Percentiles rank a stretch among this genome's conserved stretches.
Conservation (phyloP, 2,888 invertebrate genomes). For the Diadromus collaris region DNA sequence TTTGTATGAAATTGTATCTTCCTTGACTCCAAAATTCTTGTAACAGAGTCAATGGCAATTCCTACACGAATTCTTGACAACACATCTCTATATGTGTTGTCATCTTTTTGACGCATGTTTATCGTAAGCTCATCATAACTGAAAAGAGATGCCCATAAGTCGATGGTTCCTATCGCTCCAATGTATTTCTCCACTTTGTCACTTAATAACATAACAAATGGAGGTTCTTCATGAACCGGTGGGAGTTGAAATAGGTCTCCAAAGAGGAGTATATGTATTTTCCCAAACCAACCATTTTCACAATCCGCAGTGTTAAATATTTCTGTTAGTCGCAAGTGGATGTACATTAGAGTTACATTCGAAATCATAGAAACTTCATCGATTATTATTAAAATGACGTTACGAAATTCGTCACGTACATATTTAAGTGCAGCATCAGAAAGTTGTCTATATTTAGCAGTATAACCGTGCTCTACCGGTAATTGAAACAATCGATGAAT, state of each 20-base stretch:
- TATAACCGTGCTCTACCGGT: constrained; percentile 68
- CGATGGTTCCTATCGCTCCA: constrained; percentile 27
- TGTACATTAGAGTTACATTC: constrained; percentile 59
- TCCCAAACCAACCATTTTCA: constrained; percentile 67
- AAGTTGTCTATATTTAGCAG: constrained; percentile 66
- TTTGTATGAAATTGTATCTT: too few species aligned
- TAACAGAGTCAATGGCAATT: too few species aligned
- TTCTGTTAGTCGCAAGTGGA: constrained; percentile 67
- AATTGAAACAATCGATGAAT: constrained; percentile 71
- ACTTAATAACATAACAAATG: constrained; percentile 66
- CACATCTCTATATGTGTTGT: too few species aligned
- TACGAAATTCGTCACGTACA: constrained; percentile 66
- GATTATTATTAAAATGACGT: constrained; percentile 70
- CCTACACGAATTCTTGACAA: too few species aligned
- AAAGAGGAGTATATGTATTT: constrained; percentile 70
- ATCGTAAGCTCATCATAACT: too few species aligned
- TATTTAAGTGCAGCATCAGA: constrained; percentile 65
- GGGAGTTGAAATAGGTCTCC: constrained; percentile 74
- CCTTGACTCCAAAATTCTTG: too few species aligned
- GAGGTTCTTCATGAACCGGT: constrained; percentile 68
- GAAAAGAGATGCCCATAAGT: too few species aligned
- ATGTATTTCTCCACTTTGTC: constrained; percentile 63
- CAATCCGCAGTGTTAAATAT: constrained; percentile 70
- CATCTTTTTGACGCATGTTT: too few species aligned
- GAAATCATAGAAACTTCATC: constrained; percentile 70